phyloP scores from a whole-genome alignment of 2,888 invertebrate genomes.

The Pocota personata region DNA sequence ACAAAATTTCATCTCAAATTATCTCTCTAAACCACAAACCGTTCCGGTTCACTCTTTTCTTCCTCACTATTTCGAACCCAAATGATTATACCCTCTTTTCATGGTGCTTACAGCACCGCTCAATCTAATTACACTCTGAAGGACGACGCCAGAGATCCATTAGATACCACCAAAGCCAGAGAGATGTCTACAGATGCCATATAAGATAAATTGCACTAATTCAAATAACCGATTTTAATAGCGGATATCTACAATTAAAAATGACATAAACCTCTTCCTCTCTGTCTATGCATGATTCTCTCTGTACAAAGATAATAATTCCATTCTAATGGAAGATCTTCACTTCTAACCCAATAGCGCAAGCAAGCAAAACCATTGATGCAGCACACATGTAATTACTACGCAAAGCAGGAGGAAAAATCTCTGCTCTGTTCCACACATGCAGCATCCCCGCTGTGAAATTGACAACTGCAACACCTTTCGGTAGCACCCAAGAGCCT shows the following conservation, averaged over 20 bases:
- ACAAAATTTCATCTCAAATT: slow-evolving; percentile 5
- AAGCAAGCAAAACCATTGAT: slow-evolving; percentile 34
- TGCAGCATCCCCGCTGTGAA: slow-evolving; percentile 66
- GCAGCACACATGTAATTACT: slow-evolving; percentile 64
- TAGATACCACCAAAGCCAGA: slow-evolving; percentile 44
- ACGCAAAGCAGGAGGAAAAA: slow-evolving; percentile 61
- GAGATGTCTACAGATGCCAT: slow-evolving; percentile 58
- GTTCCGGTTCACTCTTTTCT: not conserved
- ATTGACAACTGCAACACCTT: slow-evolving; percentile 74
- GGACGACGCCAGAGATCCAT: slow-evolving; percentile 62
- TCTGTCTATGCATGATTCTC: not conserved
- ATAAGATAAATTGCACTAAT: slow-evolving; percentile 70
- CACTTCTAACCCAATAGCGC: slow-evolving; percentile 38
- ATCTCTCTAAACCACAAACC: slow-evolving; percentile 3
- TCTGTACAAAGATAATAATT: slow-evolving; percentile 50
- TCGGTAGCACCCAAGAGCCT: slow-evolving; percentile 25
- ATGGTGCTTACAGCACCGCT: slow-evolving; percentile 35
- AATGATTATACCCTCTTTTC: slow-evolving; percentile 26
- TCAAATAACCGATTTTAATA: slow-evolving; percentile 73
- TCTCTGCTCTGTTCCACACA: slow-evolving; percentile 29
- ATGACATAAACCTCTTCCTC: slow-evolving; percentile 63
- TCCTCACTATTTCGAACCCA: not conserved
- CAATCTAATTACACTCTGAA: slow-evolving; percentile 62
- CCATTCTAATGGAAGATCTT: slow-evolving; percentile 64
- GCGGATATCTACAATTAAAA: slow-evolving; percentile 74